A percentile compares a stretch with the other conserved stretches of the same genome.
Evolutionary conservation across 2,113 vertebrate species (phyloP).

Genomic region (Oncorhynchus masou): DNA sequence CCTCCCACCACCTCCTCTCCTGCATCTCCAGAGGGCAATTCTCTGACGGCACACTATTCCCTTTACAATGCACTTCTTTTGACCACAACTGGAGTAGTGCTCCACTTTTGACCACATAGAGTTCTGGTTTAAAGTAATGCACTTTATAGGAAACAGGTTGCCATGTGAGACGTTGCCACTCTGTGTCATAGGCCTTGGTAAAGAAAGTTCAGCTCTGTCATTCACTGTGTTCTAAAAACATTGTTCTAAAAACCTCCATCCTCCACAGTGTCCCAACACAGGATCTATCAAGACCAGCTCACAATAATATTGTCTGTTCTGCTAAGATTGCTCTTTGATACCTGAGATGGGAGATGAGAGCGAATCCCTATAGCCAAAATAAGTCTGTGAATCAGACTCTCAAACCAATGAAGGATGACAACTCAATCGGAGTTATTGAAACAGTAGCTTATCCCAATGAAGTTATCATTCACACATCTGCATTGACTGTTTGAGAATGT

Average conservation of each 20-base stretch:
- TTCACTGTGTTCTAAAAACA: background rate
- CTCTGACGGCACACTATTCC: conserved; percentile 7
- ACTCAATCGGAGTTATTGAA: conserved; percentile 15
- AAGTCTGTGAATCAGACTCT: conserved; percentile 23
- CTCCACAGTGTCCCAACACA: background rate
- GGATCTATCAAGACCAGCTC: background rate
- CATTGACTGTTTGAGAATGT: conserved; percentile 4
- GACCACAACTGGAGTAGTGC: background rate
- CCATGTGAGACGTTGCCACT: background rate
- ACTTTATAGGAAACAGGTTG: no score
- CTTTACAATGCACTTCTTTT: conserved; percentile 34
- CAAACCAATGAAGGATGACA: conserved; percentile 32
- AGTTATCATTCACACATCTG: conserved; percentile 23
- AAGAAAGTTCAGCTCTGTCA: conserved; percentile 30
- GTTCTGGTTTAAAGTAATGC: no score
- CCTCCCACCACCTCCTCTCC: background rate
- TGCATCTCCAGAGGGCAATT: background rate
- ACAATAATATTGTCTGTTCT: background rate
- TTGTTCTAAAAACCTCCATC: background rate
- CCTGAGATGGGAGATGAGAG: background rate
- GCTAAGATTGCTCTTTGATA: background rate
- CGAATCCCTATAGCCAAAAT: conserved; percentile 1
- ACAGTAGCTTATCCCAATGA: background rate
- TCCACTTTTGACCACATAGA: no score
- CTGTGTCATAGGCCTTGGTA: conserved; percentile 2